Evolutionary conservation across 2,113 vertebrate species (phyloP), one percentile per base, ranked within the genome.

Genomic region (Sinocyclocheilus anophthalmus): DNA sequence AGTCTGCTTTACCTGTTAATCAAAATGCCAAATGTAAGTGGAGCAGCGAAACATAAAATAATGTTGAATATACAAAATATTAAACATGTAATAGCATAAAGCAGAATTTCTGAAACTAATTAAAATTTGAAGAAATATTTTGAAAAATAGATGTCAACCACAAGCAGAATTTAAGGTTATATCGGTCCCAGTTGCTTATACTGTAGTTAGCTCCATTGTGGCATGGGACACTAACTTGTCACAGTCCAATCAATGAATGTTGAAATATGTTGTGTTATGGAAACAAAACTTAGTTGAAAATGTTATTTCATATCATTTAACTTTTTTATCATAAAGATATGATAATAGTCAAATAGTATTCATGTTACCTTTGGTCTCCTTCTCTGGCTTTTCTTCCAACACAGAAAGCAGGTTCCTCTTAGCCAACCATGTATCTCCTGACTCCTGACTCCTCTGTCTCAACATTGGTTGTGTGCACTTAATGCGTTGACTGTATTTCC

Each of bases 401-500:
- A 94, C 91, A 4, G 87, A 83, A 12, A 92, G 16, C 59, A 89
- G 6, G 11, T 67, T 84, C 45, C 42, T 91, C 86, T 86, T 90
- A 72, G 61, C 20, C 0, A 85, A 59, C 0, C 80, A 88, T 11
- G 87, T 63, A 0, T 91, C 85, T 12, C 50, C 69, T 0, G 33
- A 77, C 0, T 50, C 76, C 18, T 57, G 91, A 0, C 87, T 91
- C 1, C 33, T 79, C 48, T 88, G 61, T 55, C 81, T 78, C 1
- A 87, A 50, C 45, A 4, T 26, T 0, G 89, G 91, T 67, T 33
- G 92, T 83, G 81, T 92, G 53, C 86, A 93, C 92, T 96, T 97
- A 86, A 97, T 95, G 37, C 95, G 92, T 84, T 97, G 97, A 92
- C 97, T 98, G 92, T 97, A 99, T 85, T 96, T 96, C 10, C 97